Percentiles rank a stretch among this genome's conserved stretches.
These are phyloP conservation scores for Corapipo altera DNA, from an alignment of 2,113 vertebrate species.

Conservation along the genomic window DNA sequence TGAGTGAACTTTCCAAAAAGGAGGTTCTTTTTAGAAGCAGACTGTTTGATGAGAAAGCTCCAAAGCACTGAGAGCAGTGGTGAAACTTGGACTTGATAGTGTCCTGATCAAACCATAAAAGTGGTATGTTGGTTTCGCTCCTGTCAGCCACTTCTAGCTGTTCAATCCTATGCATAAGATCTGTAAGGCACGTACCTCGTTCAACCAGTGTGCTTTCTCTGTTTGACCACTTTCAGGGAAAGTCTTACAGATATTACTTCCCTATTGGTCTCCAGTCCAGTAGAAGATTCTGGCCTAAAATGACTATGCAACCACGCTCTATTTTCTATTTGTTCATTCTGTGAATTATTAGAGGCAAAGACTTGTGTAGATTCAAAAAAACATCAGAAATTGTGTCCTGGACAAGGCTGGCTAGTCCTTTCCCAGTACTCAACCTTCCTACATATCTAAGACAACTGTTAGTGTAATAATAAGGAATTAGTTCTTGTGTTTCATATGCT, in stretches of 20 bases:
- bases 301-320: not conserved
- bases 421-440: not conserved
- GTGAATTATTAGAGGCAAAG: not conserved
- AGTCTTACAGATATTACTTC: not conserved
- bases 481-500: not conserved
- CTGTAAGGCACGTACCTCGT: not conserved
- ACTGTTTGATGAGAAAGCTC: not conserved
- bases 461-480: not conserved
- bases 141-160: not conserved
- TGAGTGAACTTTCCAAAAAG: not conserved
- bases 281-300: not conserved
- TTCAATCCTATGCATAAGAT: not conserved
- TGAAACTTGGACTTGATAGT: not conserved
- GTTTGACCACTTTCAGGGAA: not conserved
- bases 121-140: not conserved
- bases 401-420: not conserved
- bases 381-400: not conserved
- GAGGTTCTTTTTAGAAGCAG: not conserved
- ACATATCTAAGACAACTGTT: not conserved
- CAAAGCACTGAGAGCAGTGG: not conserved
- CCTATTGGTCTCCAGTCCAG: not conserved
- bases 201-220: not conserved
- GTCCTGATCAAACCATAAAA: slow-evolving; percentile 22
- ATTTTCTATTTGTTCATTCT: not conserved
- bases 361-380: not conserved